A percentile compares a stretch with the other conserved stretches of the same genome.
Evolutionary conservation across 1,140 invertebrate species (phyloP).

Genomic region (Drosophila bifasciata): DNA sequence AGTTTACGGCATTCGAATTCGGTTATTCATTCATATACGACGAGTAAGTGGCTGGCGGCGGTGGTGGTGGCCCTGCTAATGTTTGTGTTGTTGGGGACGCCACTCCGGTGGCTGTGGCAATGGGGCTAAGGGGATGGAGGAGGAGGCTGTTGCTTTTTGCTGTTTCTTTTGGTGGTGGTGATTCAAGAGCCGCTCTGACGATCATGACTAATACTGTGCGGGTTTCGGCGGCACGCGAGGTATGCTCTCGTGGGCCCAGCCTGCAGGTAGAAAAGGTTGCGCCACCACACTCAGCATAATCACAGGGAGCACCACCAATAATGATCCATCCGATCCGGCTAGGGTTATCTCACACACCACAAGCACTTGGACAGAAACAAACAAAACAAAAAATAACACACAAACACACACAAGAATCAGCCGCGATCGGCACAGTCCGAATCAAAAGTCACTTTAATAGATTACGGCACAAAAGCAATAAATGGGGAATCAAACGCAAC

Average conservation of each 20-base stretch:
- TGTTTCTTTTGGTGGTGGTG: constrained; percentile 23
- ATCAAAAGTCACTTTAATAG: too few species aligned
- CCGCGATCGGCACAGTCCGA: too few species aligned
- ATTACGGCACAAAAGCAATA: too few species aligned
- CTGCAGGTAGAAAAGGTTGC: constrained; percentile 36
- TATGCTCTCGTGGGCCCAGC: not conserved
- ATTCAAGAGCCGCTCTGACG: constrained; percentile 62
- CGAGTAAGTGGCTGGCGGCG: constrained; percentile 8
- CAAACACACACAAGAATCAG: not conserved
- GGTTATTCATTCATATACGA: constrained; percentile 40
- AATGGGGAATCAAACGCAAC: too few species aligned
- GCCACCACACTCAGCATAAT: constrained; percentile 17
- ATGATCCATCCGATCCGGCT: too few species aligned
- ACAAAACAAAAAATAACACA: not conserved
- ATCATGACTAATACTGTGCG: constrained; percentile 70
- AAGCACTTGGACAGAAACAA: too few species aligned
- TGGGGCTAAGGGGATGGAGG: not conserved
- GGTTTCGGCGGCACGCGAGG: constrained; percentile 38
- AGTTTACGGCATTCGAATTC: constrained; percentile 59
- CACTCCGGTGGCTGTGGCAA: constrained; percentile 24
- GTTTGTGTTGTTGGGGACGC: constrained; percentile 23
- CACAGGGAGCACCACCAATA: constrained; percentile 14
- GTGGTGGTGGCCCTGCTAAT: constrained; percentile 12
- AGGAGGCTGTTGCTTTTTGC: constrained; percentile 13
- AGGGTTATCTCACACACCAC: too few species aligned